Evolutionary conservation across 2,888 invertebrate species (phyloP), one percentile per base, ranked within the genome.

Genomic region (Parnassius glacialis): DNA sequence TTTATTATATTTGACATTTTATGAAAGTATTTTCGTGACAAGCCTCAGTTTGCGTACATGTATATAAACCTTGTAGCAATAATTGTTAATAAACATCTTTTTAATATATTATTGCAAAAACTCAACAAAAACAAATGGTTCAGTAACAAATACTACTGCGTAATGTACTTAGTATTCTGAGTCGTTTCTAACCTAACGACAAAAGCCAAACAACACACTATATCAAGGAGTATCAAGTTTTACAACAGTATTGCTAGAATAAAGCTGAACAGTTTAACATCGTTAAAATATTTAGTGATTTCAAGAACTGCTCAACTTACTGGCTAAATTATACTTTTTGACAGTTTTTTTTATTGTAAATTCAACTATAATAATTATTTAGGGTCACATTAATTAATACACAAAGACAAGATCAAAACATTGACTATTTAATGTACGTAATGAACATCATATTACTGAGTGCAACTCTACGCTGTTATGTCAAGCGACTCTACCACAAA

Each of bases 1-100:
- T 90, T 88, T 90, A 91, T 90, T 90, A 89, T 87, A 89, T 89
- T 90, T 89, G 87, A 90, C 86, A 90, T 88, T 87, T 89, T 83
- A 84, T 88, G 83, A 90, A 90, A 87, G 87, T 85, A 83, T 88
- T 86, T 83, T 78, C 74, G 86, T 91, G 90, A 89, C 84, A 91
- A 91, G 90, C 90, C 83, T 90, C 88, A 79, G 82, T 85, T 87
- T 88, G 87, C 87, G 80, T 89, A 90, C 85, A 87, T 85, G 80
- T 83, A 79, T 81, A 78, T 81, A 83, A 83, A 84, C 78, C 79
- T 86, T 83, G 88, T 90, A 87, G 88, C 87, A 84, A 84, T 88
- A 83, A 83, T 78, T 82, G 81, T 81, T 76, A 73, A 84, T 89
- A 88, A 87, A 88, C 80, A 83, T 84, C 84, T 84, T 83, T 82